Evolutionary conservation across 2,113 vertebrate genomes (phyloP).

Genomic region (Urocolius indicus): DNA sequence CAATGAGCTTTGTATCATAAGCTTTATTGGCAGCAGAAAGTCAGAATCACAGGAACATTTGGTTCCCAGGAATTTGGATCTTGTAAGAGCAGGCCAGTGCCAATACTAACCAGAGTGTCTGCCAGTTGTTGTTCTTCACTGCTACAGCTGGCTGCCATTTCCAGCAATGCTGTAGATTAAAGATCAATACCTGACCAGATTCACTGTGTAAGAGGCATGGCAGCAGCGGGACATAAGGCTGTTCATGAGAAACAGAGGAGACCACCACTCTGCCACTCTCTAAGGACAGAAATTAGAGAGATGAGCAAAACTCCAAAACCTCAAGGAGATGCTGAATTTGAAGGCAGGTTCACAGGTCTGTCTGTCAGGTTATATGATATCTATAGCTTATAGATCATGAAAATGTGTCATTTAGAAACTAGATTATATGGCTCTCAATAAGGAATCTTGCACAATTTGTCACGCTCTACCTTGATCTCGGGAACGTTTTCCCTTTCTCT

Average conservation of each 20-base stretch:
- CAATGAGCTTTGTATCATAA: slow-evolving; percentile 80
- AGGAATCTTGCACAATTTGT: neutral
- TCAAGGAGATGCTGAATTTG: neutral
- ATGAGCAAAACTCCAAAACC: neutral
- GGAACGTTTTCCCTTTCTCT: neutral
- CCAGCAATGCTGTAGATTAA: slow-evolving; percentile 41
- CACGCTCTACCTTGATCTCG: neutral
- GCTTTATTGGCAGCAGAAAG: slow-evolving; percentile 80
- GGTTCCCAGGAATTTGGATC: slow-evolving; percentile 81
- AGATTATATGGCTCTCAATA: neutral
- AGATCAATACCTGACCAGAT: slow-evolving; percentile 67
- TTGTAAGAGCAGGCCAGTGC: slow-evolving; percentile 57
- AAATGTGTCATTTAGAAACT: neutral
- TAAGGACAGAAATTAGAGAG: neutral
- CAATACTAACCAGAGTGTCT: slow-evolving; percentile 75
- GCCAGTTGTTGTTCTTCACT: slow-evolving; percentile 78
- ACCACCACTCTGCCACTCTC: fast-evolving
- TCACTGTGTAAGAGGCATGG: neutral
- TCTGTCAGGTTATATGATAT: neutral
- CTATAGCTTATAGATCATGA: neutral
- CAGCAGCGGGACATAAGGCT: neutral
- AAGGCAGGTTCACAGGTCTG: neutral
- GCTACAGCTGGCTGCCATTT: slow-evolving; percentile 76
- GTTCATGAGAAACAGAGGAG: neutral
- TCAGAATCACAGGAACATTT: slow-evolving; percentile 80